Base-by-base conservation (phyloP, 2,888 invertebrate genomes). In the Apomyelois bistriatella region DNA sequence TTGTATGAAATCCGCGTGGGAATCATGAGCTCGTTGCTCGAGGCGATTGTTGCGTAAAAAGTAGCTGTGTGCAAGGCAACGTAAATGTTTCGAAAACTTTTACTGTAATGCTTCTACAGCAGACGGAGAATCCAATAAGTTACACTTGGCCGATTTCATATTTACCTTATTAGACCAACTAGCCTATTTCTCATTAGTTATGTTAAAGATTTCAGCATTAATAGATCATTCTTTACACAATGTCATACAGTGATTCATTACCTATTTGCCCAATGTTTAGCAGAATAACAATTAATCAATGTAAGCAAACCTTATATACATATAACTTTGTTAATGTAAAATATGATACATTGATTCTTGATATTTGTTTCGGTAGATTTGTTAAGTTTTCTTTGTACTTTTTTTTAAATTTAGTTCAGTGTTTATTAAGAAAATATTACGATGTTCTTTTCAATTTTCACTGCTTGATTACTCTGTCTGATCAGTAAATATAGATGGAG, bases 1-100 rank as follows among this genome's bases (percentile, higher is more conserved):
- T 78, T 79, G 74, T 81, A 83, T 80, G 84, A 88, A 89, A 87
- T 86, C 84, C 82, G 89, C 89, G 89, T 90, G 89, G 89, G 89
- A 90, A 89, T 78, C 76, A 65, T 67, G 65, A 70, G 68, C 46
- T 5, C 46, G 46, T 13, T 62, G 79, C 76, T 68, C 62, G 75
- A 65, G 70, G 74, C 71, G 53, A 54, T 64, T 57, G 65, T 86
- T 87, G 82, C 83, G 82, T 79, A 86, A 86, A 65, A 68, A 65
- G 62, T 65, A 58, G 60, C 58, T 58, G 58, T 64, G 60, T 57
- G 22, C 47, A 9, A 32, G 32, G 2, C 4, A 5, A 9, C 2
- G 7, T 51, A 28, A 32, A 46, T 46, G 59, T 68, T 70, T 70
- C 66, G 67, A 66, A 63, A 50, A 50, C 49, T 32, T 22, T 49